phyloP scores from a whole-genome alignment of 1,140 invertebrate species.

The Anadara kagoshimensis region DNA sequence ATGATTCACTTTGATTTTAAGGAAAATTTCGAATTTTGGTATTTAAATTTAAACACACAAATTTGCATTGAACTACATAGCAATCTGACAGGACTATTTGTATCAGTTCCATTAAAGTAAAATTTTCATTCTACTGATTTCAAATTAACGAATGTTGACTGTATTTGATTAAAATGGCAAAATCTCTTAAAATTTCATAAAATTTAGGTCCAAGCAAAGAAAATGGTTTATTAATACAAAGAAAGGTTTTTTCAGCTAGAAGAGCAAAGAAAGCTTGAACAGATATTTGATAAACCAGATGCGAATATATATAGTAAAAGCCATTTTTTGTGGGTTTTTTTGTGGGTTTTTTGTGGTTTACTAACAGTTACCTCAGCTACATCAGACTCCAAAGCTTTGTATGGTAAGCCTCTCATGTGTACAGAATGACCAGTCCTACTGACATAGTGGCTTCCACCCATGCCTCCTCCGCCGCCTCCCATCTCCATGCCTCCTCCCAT shows the following conservation, averaged over 20 bases:
- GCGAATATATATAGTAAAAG: not conserved
- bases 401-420: constrained; percentile 93
- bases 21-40: too few relatives aligned
- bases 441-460: constrained; percentile 61
- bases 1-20: too few relatives aligned
- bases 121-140: too few relatives aligned
- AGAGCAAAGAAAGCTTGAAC: not conserved
- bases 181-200: too few relatives aligned
- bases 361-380: constrained; percentile 62
- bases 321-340: not conserved
- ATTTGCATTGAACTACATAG: too few relatives aligned
- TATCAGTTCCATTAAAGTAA: too few relatives aligned
- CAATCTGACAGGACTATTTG: too few relatives aligned
- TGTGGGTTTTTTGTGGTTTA: too few relatives aligned
- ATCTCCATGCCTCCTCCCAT: constrained; percentile 53
- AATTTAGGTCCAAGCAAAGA: too few relatives aligned
- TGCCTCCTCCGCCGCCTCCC: constrained; percentile 73
- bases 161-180: too few relatives aligned
- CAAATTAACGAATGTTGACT: too few relatives aligned
- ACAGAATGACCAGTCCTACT: constrained; percentile 77
- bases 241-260: not conserved
- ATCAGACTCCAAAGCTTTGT: constrained; percentile 68
- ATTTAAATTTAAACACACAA: too few relatives aligned
- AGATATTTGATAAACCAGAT: not conserved
- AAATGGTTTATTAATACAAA: not conserved